Evolutionary conservation across 92 coral and sea anemone genomes (phyloP).

Genomic region (Chrysogorgia sp.): DNA sequence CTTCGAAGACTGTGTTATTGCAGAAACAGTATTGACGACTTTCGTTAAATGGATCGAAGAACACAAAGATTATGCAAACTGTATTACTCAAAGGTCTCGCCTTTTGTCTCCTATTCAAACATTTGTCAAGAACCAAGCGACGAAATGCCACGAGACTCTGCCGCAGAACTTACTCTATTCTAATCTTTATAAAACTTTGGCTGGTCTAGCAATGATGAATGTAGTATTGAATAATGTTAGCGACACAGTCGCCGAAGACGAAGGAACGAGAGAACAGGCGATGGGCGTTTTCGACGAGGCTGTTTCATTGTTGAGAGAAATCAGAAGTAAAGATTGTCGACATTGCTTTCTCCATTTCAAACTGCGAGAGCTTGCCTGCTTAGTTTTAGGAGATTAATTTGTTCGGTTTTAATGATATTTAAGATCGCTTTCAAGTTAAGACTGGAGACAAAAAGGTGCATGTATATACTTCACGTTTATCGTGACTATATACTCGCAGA

Average conservation of each 20-base stretch:
- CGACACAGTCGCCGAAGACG: not conserved
- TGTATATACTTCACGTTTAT: too few species aligned
- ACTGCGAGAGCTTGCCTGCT: slow-evolving; percentile 10
- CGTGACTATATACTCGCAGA: not conserved
- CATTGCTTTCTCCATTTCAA: slow-evolving; percentile 23
- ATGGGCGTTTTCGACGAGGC: not conserved
- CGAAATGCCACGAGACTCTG: not conserved
- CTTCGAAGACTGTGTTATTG: slow-evolving; percentile 56
- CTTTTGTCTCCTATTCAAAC: not conserved
- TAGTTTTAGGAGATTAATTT: slow-evolving; percentile 16
- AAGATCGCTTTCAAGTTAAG: not conserved
- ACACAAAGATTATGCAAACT: not conserved
- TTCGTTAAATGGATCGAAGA: slow-evolving; percentile 5
- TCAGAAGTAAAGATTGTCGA: not conserved
- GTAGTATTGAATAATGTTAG: not conserved
- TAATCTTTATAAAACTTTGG: not conserved
- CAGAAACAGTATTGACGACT: slow-evolving; percentile 36
- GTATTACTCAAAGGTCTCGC: not conserved
- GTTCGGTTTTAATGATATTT: not conserved
- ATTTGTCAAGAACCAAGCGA: not conserved
- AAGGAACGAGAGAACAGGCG: not conserved
- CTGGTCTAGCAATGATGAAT: slow-evolving; percentile 17
- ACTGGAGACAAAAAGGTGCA: too few species aligned
- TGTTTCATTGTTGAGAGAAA: slow-evolving; percentile 11
- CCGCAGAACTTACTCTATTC: slow-evolving; percentile 13